Percentiles rank a stretch among this genome's conserved stretches.
Evolutionary conservation across 2,888 invertebrate genomes (phyloP).

Genomic region (Callosobruchus maculatus): DNA sequence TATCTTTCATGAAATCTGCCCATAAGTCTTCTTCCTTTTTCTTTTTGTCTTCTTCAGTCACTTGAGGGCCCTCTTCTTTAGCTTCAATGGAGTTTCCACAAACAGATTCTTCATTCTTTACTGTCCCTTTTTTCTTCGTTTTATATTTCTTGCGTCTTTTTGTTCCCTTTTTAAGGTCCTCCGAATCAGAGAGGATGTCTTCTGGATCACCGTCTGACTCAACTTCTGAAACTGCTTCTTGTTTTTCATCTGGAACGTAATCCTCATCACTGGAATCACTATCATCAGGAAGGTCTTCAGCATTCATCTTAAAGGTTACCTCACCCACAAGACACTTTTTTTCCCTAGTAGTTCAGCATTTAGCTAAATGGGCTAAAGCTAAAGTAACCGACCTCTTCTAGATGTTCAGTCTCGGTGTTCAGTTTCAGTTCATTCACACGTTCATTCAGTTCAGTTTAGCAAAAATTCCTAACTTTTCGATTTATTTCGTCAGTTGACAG

Average conservation of each 20-base stretch:
- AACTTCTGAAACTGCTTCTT: constrained; percentile 62
- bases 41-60: constrained; percentile 61
- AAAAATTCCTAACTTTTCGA: no score
- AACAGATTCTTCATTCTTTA: constrained; percentile 5
- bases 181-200: constrained; percentile 56
- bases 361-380: no score
- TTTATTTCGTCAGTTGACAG: no score
- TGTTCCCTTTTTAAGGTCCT: constrained; percentile 37
- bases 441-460: no score
- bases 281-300: constrained; percentile 55
- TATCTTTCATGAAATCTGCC: constrained; percentile 75
- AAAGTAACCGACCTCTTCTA: no score
- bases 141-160: constrained; percentile 31
- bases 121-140: constrained; percentile 28
- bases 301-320: constrained; percentile 21
- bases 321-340: neutral
- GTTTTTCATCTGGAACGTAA: constrained; percentile 64
- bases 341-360: neutral
- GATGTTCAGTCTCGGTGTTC: no score
- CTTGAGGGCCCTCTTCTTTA: constrained; percentile 5
- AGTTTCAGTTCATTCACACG: no score
- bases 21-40: constrained; percentile 72
- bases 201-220: constrained; percentile 63
- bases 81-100: constrained; percentile 1
- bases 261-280: constrained; percentile 78